Conservation (phyloP, 1,140 invertebrate genomes). For the Semibalanus balanoides region DNA sequence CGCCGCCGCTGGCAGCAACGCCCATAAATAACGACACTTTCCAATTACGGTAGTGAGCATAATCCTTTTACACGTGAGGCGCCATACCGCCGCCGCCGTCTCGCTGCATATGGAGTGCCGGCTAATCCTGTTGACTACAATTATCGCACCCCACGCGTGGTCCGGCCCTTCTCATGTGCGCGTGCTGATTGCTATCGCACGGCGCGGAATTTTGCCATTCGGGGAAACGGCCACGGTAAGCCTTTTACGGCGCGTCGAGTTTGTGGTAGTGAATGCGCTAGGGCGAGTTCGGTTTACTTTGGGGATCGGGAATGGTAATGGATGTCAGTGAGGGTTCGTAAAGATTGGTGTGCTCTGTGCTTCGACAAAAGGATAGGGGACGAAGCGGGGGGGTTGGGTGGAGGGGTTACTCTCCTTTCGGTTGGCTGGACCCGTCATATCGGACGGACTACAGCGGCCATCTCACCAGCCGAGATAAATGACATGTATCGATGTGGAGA, state of each 20-base stretch:
- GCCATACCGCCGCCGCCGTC: no score
- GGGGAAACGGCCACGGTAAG: neutral
- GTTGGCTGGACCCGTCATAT: no score
- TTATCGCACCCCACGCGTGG: neutral
- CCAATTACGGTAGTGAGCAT: neutral
- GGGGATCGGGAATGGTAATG: neutral
- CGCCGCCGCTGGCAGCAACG: no score
- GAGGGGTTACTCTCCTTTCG: no score
- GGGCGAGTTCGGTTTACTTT: neutral
- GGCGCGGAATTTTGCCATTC: neutral
- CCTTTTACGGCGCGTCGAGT: neutral
- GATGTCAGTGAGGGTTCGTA: neutral
- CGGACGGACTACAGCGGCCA: no score
- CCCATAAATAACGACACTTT: slow-evolving; percentile 2
- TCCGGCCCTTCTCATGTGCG: no score
- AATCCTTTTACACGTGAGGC: neutral
- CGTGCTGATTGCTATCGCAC: neutral
- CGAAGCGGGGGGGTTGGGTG: neutral
- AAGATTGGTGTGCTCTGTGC: neutral
- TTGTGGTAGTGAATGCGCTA: no score
- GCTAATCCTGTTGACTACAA: neutral
- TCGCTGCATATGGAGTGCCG: neutral
- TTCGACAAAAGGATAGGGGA: no score
- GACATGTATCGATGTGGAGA: neutral
- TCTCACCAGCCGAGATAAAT: neutral